Evolutionary conservation across 35 echinoderm and acorn worm species (phyloP), one percentile per base, ranked within the genome.

Genomic region (Heliocidaris erythrogramma): DNA sequence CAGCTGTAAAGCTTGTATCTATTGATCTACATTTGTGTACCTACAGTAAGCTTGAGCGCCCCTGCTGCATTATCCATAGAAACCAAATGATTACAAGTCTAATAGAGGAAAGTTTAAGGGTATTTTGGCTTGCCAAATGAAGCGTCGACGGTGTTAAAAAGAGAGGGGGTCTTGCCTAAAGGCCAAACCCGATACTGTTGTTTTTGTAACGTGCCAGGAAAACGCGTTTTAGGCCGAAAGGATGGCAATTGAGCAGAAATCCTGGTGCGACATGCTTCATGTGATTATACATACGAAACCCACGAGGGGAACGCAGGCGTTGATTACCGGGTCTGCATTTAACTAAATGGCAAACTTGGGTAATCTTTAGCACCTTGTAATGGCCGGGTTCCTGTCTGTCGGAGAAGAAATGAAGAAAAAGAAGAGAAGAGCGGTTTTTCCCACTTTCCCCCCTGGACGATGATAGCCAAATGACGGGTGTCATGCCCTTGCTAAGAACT

Each of bases 191-290:
- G 91, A 92, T 92, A 92, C 91, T 92, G 91, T 92, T 92, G 91
- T 92, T 92, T 92, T 92, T 92, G 91, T 92, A 92, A 92, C 91
- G 91, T 92, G 91, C 91, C 91, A 92, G 91, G 91, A 92, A 92
- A 92, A 92, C 91, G 91, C 91, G 91, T 92, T 92, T 92, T 92
- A 92, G 91, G 91, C 17, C 91, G 91, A 92, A 92, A 92, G 91
- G 91, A 92, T 92, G 91, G 91, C 91, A 92, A 92, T 92, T 92
- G 91, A 92, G 91, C 91, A 92, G 91, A 92, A 92, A 92, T 92
- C 91, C 91, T 92, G 91, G 91, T 49, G 49, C 91, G 91, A 92
- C 91, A 92, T 92, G 91, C 91, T 92, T 92, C 91, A 92, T 92
- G 49, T 92, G 91, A 92, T 92, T 92, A 59, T 92, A 92, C 91